Base-by-base conservation (phyloP, 92 coral and sea anemone genomes). In the Porites lobata region DNA sequence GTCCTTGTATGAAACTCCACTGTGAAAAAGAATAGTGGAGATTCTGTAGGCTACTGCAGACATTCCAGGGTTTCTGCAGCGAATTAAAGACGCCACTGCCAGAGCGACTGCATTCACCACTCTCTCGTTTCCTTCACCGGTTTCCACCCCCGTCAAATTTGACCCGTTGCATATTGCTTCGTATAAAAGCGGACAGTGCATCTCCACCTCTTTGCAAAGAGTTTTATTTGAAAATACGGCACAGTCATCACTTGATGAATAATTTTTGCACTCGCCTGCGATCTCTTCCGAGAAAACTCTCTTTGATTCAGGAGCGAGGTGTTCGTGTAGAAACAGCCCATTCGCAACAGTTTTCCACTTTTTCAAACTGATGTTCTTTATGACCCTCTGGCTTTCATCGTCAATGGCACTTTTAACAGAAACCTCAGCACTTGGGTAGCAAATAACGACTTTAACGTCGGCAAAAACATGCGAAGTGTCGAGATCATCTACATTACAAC, bases 41-140 rank as follows among this genome's bases (percentile, higher is more conserved):
- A 91, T 65, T 63, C 91, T 24, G 82, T 85, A 85, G 15, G 86
- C 90, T 14, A 90, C 26, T 5, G 93, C 77, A 17, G 86, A 90
- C 86, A 85, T 90, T 17, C 11, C 24, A n/a, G 86, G 71, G 66
- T 91, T 86, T 65, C 72, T 75, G 7, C 77, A 64, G 5, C 88
- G 77, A 32, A 72, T 63, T 15, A 81, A 17, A 17, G 76, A 24
- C 22, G 91, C 81, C 2, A 87, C 87, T 15, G 94, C 94, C 8
- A 91, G 79, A n/a, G 91, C 87, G 29, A 91, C 18, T 26, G 74
- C 74, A 69, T 69, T 69, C 1, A 12, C 29, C 10, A 1, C 74
- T 8, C 2, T 69, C 51, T 69, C 74, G 8, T 26, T 13, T 13
- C 1, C 52, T 6, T 24, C 51, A 8, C 38, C 29, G 50, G 74